phyloP scores from a whole-genome alignment of 2,888 invertebrate genomes.

The Orgyia antiqua region DNA sequence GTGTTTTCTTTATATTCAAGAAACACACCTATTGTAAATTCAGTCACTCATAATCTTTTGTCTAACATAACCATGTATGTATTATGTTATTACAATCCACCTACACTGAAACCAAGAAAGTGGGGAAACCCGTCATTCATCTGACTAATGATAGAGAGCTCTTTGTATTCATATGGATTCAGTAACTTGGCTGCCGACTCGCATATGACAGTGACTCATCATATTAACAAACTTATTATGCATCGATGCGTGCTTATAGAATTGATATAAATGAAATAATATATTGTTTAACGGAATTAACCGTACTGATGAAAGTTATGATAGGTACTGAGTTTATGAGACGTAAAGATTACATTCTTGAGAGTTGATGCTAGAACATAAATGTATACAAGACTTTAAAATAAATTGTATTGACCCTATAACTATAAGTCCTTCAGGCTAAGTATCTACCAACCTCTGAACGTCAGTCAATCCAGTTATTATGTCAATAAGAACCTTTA shows the following conservation, averaged over 20 bases:
- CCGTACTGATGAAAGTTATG: neutral
- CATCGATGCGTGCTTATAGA: conserved; percentile 1
- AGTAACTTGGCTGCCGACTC: conserved; percentile 13
- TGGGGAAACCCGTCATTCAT: conserved; percentile 26
- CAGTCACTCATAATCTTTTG: no score
- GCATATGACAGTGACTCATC: conserved; percentile 19
- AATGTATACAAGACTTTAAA: no score
- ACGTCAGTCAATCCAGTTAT: no score
- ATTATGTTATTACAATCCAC: no score
- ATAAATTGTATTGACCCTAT: no score
- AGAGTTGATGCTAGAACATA: neutral
- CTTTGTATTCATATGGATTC: conserved; percentile 34
- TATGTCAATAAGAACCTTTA: no score
- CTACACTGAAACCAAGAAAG: conserved; percentile 26
- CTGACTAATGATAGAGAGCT: conserved; percentile 26
- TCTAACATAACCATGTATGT: no score
- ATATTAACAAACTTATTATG: conserved; percentile 9
- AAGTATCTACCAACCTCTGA: no score
- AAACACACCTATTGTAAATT: no score
- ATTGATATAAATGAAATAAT: neutral
- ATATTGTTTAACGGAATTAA: neutral
- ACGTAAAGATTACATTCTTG: neutral
- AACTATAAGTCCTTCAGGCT: no score
- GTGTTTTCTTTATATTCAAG: no score
- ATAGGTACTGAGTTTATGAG: conserved; percentile 4